phyloP scores from a whole-genome alignment of 2,113 vertebrate genomes.

The Regulus satrapa region DNA sequence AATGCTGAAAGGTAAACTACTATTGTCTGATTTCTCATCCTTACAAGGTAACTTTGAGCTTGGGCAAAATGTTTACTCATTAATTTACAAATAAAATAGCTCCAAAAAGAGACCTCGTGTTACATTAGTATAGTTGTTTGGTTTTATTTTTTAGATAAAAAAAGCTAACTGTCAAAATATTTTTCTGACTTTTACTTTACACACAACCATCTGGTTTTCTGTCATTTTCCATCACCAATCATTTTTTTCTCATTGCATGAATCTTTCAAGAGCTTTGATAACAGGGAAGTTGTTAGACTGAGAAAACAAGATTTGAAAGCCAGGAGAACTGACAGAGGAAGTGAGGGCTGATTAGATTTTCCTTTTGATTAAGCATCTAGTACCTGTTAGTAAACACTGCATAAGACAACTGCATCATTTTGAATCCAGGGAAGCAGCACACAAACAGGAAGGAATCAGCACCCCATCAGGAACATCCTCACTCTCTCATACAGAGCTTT shows the following conservation, averaged over 20 bases:
- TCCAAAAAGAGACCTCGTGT: neutral
- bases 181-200: neutral
- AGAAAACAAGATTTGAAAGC: neutral
- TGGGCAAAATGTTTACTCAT: neutral
- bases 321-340: neutral
- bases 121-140: neutral
- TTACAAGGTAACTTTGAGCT: neutral
- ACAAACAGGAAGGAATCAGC: neutral
- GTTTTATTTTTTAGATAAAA: neutral
- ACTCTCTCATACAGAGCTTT: neutral
- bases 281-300: neutral
- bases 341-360: neutral
- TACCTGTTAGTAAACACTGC: neutral
- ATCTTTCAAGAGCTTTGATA: neutral
- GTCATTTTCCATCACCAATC: neutral
- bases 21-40: neutral
- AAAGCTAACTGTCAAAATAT: neutral
- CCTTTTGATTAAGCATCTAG: neutral
- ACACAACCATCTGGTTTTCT: neutral
- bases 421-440: neutral
- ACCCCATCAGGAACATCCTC: neutral
- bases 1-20: neutral
- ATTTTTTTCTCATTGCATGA: neutral
- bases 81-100: neutral
- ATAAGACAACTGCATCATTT: neutral